A percentile compares a stretch with the other conserved stretches of the same genome.
Evolutionary conservation across 2,888 invertebrate genomes (phyloP).

Genomic region (Eupithecia centaureata): DNA sequence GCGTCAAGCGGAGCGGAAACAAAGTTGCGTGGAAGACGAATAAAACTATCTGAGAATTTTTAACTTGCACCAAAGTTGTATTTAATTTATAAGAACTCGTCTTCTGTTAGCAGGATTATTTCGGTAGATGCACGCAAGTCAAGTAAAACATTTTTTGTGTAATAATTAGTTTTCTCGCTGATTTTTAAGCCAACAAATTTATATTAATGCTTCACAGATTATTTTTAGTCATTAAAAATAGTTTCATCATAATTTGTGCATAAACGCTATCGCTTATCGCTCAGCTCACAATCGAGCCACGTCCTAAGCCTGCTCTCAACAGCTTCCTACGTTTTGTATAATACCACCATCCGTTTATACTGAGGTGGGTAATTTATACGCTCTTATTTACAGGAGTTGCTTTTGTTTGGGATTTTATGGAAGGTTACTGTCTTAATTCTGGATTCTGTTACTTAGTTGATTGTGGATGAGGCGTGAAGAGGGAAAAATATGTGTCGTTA

Average conservation of each 20-base stretch:
- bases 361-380: conserved; percentile 51
- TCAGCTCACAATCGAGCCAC: neutral
- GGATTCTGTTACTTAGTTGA: conserved; percentile 14
- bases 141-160: too few relatives aligned
- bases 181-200: too few relatives aligned
- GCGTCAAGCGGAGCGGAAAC: conserved; percentile 20
- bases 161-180: too few relatives aligned
- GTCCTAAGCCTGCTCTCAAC: conserved; percentile 52
- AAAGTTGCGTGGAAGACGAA: neutral
- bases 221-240: too few relatives aligned
- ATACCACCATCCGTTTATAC: conserved; percentile 63
- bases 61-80: too few relatives aligned
- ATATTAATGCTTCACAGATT: too few relatives aligned
- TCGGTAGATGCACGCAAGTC: too few relatives aligned
- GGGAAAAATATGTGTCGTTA: conserved; percentile 2
- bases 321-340: conserved; percentile 59
- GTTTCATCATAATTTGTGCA: too few relatives aligned
- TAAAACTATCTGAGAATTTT: too few relatives aligned
- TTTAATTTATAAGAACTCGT: too few relatives aligned
- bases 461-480: conserved; percentile 3
- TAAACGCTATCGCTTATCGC: conserved; percentile 14
- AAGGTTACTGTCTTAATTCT: conserved; percentile 30
- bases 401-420: conserved; percentile 45
- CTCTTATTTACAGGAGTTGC: conserved; percentile 45
- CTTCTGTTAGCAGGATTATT: too few relatives aligned